A percentile compares a stretch with the other conserved stretches of the same genome.
Conservation (phyloP, 2,797 vertebrate species). For the Benthosema pterotum region DNA sequence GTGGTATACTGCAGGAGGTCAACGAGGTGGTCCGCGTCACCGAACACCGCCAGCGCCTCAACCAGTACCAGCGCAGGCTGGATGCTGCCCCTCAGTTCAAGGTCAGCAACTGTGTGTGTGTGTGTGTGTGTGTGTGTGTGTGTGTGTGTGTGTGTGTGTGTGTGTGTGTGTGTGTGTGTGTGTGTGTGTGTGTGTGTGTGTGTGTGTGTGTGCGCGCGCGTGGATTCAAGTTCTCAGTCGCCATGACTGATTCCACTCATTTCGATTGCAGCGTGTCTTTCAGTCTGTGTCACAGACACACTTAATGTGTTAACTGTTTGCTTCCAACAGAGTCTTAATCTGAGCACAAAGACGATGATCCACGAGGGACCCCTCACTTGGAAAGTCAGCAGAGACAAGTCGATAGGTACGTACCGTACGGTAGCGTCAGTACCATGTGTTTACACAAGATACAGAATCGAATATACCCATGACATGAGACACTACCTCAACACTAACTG, state of each 20-base stretch:
- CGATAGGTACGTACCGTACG: slow-evolving; percentile 90
- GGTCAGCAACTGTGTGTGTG: slow-evolving; percentile 59
- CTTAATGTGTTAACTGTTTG: neutral
- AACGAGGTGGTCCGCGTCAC: slow-evolving; percentile 89
- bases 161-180: neutral
- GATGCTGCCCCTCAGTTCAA: slow-evolving; percentile 90
- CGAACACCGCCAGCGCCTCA: slow-evolving; percentile 86
- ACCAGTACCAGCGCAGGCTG: slow-evolving; percentile 90
- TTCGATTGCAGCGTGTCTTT: no score
- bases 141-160: neutral
- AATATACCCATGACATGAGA: no score
- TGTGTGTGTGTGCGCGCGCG: neutral
- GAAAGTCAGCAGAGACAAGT: slow-evolving; percentile 93
- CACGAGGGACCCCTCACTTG: slow-evolving; percentile 91
- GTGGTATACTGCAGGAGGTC: slow-evolving; percentile 87
- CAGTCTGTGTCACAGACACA: no score
- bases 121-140: neutral
- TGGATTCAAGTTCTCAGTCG: neutral
- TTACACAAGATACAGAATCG: neutral
- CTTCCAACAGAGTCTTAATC: slow-evolving; percentile 85
- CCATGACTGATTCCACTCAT: no score
- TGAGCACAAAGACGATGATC: slow-evolving; percentile 89
- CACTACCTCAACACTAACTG: no score
- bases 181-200: neutral
- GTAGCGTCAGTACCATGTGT: no score